Conservation (phyloP, 2,888 invertebrate genomes). For the Tachina fera region DNA sequence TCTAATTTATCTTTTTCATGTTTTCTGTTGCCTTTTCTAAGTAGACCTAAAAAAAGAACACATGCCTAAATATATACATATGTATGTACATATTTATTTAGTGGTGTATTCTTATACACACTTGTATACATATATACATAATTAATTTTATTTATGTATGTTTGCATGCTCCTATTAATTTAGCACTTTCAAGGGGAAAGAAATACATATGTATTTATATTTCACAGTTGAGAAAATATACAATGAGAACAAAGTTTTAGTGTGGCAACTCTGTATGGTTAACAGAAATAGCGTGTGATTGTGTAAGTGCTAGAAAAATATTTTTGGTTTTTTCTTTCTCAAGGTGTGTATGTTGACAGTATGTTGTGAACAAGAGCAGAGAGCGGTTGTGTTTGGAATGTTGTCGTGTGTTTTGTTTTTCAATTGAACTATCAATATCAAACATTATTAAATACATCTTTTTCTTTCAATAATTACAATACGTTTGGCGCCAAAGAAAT, state of each 20-base stretch:
- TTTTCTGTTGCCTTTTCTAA: too few species aligned
- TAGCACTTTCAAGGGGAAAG: too few species aligned
- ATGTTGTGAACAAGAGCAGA: slow-evolving; percentile 49
- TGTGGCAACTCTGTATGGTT: neutral
- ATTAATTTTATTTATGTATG: neutral
- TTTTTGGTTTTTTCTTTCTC: slow-evolving; percentile 27
- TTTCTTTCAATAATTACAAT: slow-evolving; percentile 27
- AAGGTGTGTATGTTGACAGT: slow-evolving; percentile 45
- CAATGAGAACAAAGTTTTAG: neutral
- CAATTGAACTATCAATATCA: slow-evolving; percentile 17
- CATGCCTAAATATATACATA: neutral
- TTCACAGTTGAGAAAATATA: too few species aligned
- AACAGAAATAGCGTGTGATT: slow-evolving; percentile 7
- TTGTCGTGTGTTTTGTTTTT: slow-evolving; percentile 31
- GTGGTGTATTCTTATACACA: neutral
- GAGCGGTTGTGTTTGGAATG: slow-evolving; percentile 54
- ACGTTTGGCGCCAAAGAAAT: slow-evolving; percentile 46
- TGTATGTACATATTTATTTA: too few species aligned
- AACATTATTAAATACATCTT: slow-evolving; percentile 27
- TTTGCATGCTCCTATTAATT: neutral
- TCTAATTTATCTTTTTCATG: neutral
- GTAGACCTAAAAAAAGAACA: too few species aligned
- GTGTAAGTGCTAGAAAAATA: slow-evolving; percentile 56
- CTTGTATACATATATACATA: neutral
- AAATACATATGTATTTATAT: too few species aligned